Evolutionary conservation across 2,113 vertebrate genomes (phyloP).

Genomic region (Sardina pilchardus): DNA sequence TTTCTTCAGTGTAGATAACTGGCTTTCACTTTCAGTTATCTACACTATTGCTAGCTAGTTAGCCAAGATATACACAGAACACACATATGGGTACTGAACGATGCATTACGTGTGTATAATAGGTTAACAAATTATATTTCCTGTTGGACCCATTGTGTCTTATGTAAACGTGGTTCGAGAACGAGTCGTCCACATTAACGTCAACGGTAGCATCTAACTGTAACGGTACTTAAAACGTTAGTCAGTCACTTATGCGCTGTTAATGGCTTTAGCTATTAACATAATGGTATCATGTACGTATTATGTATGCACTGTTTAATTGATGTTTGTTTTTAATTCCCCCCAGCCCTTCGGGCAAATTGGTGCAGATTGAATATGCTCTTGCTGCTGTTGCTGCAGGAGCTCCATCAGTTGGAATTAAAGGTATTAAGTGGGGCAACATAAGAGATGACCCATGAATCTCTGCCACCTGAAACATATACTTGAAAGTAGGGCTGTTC

Average conservation of each 20-base stretch:
- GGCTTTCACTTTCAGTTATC: conserved; percentile 62
- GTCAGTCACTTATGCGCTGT: background rate
- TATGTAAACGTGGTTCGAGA: background rate
- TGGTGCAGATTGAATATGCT: conserved; percentile 99
- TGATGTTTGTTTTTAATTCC: conserved; percentile 16
- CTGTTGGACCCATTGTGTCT: background rate
- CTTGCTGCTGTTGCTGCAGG: conserved; percentile 97
- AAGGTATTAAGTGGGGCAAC: conserved; percentile 77
- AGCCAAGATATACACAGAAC: background rate
- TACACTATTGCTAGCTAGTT: background rate
- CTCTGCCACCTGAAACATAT: background rate
- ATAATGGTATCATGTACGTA: background rate
- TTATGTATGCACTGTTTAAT: conserved; percentile 44
- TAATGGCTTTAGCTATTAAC: background rate
- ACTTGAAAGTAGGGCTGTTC: background rate
- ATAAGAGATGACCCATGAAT: background rate
- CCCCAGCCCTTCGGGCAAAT: conserved; percentile 92
- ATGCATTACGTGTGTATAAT: background rate
- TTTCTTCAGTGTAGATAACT: too few relatives aligned
- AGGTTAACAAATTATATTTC: background rate
- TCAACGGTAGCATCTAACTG: background rate
- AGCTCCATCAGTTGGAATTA: conserved; percentile 96
- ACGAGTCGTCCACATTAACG: background rate
- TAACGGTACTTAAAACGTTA: too few relatives aligned
- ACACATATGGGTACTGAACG: background rate